Percentiles rank a stretch among this genome's conserved stretches.
phyloP scores from a whole-genome alignment of 2,797 vertebrate genomes.

The Aldrovandia affinis region DNA sequence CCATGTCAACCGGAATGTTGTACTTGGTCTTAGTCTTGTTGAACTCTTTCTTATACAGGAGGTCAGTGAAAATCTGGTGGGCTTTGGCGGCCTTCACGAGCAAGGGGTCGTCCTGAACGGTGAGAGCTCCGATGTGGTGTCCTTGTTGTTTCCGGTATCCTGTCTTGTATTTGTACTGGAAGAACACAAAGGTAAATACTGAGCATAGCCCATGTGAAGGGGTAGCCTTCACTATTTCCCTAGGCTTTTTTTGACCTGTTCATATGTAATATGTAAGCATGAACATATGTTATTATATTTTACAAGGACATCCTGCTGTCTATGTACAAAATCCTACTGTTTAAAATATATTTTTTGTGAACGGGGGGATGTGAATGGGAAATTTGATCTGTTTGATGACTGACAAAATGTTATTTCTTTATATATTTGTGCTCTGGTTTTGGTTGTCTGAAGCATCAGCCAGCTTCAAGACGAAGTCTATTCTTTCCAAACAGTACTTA shows the following conservation, averaged over 20 bases:
- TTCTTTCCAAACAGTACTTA: background rate
- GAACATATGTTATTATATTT: background rate
- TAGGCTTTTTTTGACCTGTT: background rate
- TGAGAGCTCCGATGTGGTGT: slow-evolving; percentile 87
- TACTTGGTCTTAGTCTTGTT: slow-evolving; percentile 92
- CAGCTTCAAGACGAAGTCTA: background rate
- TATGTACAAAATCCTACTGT: background rate
- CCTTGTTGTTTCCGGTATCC: slow-evolving; percentile 90
- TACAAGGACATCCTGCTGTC: too few species aligned
- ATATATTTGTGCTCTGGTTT: background rate
- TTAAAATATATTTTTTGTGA: too few species aligned
- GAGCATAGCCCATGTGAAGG: background rate
- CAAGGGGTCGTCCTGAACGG: slow-evolving; percentile 84
- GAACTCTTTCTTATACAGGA: slow-evolving; percentile 87
- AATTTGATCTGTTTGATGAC: too few species aligned
- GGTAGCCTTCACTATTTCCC: too few species aligned
- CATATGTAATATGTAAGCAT: background rate
- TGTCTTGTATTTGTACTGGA: slow-evolving; percentile 91
- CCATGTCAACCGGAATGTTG: slow-evolving; percentile 87
- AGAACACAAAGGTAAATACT: slow-evolving; percentile 27
- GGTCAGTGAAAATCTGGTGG: slow-evolving; percentile 91
- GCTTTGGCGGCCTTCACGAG: slow-evolving; percentile 83
- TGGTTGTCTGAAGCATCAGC: background rate
- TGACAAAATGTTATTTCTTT: too few species aligned
- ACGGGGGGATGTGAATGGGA: too few species aligned